Base-by-base conservation (phyloP, 2,888 invertebrate genomes). In the Creontiades dilutus region DNA sequence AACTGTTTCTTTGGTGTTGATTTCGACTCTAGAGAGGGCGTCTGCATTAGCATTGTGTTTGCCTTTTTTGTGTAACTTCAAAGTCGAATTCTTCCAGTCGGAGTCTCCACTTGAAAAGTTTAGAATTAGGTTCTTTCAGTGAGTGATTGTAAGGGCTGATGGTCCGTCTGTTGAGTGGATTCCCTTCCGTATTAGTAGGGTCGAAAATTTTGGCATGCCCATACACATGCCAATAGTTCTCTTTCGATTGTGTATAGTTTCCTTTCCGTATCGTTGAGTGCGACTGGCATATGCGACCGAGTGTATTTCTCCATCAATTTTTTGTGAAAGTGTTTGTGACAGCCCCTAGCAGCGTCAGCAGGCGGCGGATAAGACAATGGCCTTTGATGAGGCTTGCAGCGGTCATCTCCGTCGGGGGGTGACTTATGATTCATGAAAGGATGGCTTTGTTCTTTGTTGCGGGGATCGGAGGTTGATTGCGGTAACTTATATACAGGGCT, bases 101-200 rank as follows among this genome's bases (percentile, higher is more conserved):
- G n/a, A 93, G 85, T 37, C 92, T 90, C 93, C 93, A 93, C 2
- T 93, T 48, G 11, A 92, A 91, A 76, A 93, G 90, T 91, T 93
- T 92, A 0, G 93, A 92, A 57, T 92, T 93, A 0, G 93, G 93
- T 11, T 93, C 93, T 92, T 93, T 93, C 0, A 93, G 68, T 0
- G 82, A 92, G 86, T 93, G 92, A 93, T 12, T 91, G 92, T 3
- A 93, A 87, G 0, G 93, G 93, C 87, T 93, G 91, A 90, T 93
- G 93, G 86, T 94, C 93, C 0, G 93, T 93, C 2, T 93, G 92
- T 0, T 93, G 93, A 0, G 90, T 92, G 68, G 94, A 93, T 89
- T 92, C 92, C 37, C 91, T 91, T 5, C 93, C 93, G 75, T 92
- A 93, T 0, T 93, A 76, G 90, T 93, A 93, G 7, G 92, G 92